These are phyloP conservation scores for Capitella teleta DNA, from an alignment of 1,140 invertebrate genomes.

Conservation along the genomic window DNA sequence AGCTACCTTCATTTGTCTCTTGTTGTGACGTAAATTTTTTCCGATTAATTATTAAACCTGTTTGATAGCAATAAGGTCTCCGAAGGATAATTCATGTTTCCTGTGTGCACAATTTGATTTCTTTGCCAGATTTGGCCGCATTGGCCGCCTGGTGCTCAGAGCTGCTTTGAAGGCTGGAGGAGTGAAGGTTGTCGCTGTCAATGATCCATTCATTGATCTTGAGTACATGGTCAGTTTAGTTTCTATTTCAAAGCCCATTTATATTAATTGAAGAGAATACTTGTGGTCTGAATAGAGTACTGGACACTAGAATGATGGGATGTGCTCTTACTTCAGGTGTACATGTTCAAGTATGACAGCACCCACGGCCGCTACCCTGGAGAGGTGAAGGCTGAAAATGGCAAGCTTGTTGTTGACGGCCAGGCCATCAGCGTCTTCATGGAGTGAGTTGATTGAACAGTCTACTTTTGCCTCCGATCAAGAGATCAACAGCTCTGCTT, in stretches of 20 bases:
- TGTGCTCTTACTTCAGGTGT: constrained; percentile 47
- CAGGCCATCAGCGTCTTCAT: constrained; percentile 30
- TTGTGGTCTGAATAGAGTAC: no score
- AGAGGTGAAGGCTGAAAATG: constrained; percentile 54
- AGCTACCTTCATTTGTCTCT: no score
- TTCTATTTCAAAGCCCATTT: not conserved
- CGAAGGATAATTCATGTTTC: no score
- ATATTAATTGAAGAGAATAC: not conserved
- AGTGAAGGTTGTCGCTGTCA: constrained; percentile 74
- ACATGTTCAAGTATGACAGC: constrained; percentile 97
- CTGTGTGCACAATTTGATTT: no score
- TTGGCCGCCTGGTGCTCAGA: constrained; percentile 84
- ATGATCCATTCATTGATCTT: constrained; percentile 87
- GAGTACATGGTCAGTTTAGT: constrained; percentile 69
- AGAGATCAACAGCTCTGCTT: no score
- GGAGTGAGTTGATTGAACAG: constrained; percentile 8
- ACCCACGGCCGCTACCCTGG: constrained; percentile 87
- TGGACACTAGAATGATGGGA: not conserved
- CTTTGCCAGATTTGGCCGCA: constrained; percentile 67
- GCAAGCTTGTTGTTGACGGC: constrained; percentile 70
- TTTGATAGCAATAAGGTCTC: no score
- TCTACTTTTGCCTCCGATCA: no score
- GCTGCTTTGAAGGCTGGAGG: constrained; percentile 60
- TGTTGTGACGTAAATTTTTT: no score
- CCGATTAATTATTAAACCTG: no score